A percentile compares a stretch with the other conserved stretches of the same genome.
Conservation (phyloP, 1,140 invertebrate genomes). For the Drosophila sechellia region DNA sequence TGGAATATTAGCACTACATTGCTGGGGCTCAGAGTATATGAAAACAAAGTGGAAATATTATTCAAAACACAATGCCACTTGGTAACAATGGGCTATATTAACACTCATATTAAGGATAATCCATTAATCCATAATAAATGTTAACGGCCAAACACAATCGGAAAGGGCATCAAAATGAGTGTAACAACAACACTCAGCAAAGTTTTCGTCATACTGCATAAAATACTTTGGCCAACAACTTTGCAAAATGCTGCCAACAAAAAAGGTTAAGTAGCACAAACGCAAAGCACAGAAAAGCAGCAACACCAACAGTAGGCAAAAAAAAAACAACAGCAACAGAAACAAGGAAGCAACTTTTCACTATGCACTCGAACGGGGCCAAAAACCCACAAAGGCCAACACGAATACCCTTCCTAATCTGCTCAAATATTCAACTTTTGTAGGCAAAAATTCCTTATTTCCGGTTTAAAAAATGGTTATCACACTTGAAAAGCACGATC, state of each 20-base stretch:
- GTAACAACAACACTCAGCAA: slow-evolving; percentile 31
- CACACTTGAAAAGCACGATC: too few species aligned
- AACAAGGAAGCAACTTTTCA: slow-evolving; percentile 37
- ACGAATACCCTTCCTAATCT: slow-evolving; percentile 20
- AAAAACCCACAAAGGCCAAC: slow-evolving; percentile 8
- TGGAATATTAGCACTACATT: too few species aligned
- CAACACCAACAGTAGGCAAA: slow-evolving; percentile 14
- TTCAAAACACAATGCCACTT: too few species aligned
- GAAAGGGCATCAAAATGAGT: slow-evolving; percentile 2
- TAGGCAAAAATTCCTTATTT: neutral
- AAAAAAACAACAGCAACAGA: slow-evolving; percentile 16
- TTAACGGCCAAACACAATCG: too few species aligned
- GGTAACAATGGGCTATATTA: too few species aligned
- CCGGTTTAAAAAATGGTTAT: neutral
- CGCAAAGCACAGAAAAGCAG: slow-evolving; percentile 38
- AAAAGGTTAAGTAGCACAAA: slow-evolving; percentile 68
- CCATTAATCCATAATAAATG: too few species aligned
- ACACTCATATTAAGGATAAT: too few species aligned
- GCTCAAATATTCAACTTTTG: slow-evolving; percentile 24
- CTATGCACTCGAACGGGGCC: slow-evolving; percentile 14
- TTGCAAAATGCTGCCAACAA: slow-evolving; percentile 38
- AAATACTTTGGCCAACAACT: slow-evolving; percentile 68
- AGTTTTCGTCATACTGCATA: slow-evolving; percentile 50
- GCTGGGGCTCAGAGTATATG: too few species aligned
- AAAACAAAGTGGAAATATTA: too few species aligned